phyloP scores from a whole-genome alignment of 2,113 vertebrate species.

The Labeo catla region DNA sequence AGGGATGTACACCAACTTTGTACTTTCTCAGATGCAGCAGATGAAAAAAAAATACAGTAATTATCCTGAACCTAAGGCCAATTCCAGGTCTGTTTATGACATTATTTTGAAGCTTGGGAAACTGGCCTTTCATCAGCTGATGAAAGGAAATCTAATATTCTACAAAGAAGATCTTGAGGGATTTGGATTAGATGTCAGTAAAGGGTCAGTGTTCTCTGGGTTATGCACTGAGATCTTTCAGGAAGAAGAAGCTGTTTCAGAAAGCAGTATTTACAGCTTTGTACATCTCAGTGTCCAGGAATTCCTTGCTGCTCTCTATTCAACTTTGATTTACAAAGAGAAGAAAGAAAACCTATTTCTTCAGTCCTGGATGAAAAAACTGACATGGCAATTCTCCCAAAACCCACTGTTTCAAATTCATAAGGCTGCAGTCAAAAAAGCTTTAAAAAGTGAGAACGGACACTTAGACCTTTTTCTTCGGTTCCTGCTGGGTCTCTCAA shows the following conservation, averaged over 20 bases:
- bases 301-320: slow-evolving; percentile 57
- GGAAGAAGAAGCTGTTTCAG: not conserved
- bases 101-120: slow-evolving; percentile 49
- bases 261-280: slow-evolving; percentile 47
- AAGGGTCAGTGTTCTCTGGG: slow-evolving; percentile 45
- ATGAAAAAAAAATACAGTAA: slow-evolving; percentile 5
- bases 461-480: slow-evolving; percentile 42
- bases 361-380: not conserved
- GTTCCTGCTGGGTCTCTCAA: slow-evolving; percentile 43
- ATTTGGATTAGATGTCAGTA: slow-evolving; percentile 40
- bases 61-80: not conserved
- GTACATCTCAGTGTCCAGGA: slow-evolving; percentile 58
- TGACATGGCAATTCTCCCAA: not conserved
- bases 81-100: not conserved
- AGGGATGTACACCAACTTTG: too few species aligned
- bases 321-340: slow-evolving; percentile 14
- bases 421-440: slow-evolving; percentile 26
- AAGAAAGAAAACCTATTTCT: not conserved
- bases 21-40: not conserved
- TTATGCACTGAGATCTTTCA: slow-evolving; percentile 54
- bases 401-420: not conserved
- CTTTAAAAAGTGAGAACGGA: slow-evolving; percentile 31
- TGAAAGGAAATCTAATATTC: slow-evolving; percentile 48
- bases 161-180: slow-evolving; percentile 4
- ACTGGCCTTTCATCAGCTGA: slow-evolving; percentile 46